These are phyloP conservation scores for Anarsia innoxiella DNA, from an alignment of 2,888 invertebrate genomes.

Conservation along the genomic window DNA sequence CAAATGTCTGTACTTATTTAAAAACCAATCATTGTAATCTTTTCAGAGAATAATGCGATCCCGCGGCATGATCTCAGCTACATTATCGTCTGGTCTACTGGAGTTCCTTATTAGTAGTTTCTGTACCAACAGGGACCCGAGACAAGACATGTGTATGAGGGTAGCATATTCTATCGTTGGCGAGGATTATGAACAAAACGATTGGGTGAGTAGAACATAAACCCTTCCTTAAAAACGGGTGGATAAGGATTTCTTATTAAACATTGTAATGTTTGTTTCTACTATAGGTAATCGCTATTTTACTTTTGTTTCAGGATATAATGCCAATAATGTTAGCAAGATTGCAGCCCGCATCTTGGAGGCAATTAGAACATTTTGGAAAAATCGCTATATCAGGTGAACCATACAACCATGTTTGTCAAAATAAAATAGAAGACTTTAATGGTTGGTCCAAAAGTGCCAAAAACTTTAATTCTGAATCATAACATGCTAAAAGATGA, in stretches of 20 bases:
- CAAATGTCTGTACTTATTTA: no score
- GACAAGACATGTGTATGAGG: constrained; percentile 47
- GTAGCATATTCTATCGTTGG: constrained; percentile 46
- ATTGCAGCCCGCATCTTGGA: constrained; percentile 41
- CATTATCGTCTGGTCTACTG: constrained; percentile 28
- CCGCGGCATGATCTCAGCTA: constrained; percentile 38
- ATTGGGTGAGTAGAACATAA: constrained; percentile 40
- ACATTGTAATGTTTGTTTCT: no score
- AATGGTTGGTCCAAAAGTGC: no score
- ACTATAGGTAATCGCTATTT: no score
- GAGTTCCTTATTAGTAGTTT: constrained; percentile 33
- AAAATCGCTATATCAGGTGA: constrained; percentile 49
- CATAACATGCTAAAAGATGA: no score
- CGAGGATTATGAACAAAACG: constrained; percentile 58
- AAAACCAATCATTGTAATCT: neutral
- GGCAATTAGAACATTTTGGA: constrained; percentile 45
- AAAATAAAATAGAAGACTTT: no score
- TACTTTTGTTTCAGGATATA: constrained; percentile 34
- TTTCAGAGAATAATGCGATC: constrained; percentile 36
- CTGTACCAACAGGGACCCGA: constrained; percentile 35
- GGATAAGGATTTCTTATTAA: no score
- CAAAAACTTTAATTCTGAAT: no score
- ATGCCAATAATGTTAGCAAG: constrained; percentile 31
- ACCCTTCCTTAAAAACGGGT: neutral
- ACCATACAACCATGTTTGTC: no score